Percentiles rank a stretch among this genome's conserved stretches.
These are phyloP conservation scores for Hoplostethus mediterraneus DNA, from an alignment of 2,797 vertebrate genomes.

Conservation along the genomic window DNA sequence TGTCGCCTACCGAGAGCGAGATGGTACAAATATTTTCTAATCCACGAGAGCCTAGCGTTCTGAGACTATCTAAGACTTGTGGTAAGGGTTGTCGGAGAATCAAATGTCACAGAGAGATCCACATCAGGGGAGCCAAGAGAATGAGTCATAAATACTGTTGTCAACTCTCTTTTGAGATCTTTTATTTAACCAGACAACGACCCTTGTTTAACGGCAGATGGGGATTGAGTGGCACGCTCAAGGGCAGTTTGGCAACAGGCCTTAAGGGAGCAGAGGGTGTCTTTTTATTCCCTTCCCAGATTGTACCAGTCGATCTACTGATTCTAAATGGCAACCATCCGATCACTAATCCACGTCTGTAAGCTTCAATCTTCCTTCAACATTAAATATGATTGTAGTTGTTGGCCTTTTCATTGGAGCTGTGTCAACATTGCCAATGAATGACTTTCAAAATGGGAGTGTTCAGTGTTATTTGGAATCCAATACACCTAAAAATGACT, in stretches of 20 bases:
- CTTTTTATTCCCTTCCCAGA: not conserved
- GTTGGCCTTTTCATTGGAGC: not conserved
- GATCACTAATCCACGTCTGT: not conserved
- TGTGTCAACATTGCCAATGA: not conserved
- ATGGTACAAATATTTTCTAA: conserved; percentile 21
- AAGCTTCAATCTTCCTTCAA: not conserved
- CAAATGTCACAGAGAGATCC: conserved; percentile 10
- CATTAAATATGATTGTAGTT: too few relatives aligned
- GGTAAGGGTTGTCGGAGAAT: not conserved
- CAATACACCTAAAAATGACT: not conserved
- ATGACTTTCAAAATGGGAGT: not conserved
- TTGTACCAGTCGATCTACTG: not conserved
- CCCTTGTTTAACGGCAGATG: not conserved
- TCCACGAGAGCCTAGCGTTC: not conserved
- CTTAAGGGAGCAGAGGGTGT: not conserved
- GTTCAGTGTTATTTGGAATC: not conserved
- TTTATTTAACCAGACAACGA: not conserved
- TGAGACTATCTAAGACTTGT: conserved; percentile 3
- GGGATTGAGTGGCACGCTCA: not conserved
- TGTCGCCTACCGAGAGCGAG: not conserved
- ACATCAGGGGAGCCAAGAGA: not conserved
- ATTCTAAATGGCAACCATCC: not conserved
- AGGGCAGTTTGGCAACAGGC: not conserved
- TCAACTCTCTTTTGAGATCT: not conserved
- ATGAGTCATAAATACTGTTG: not conserved